Evolutionary conservation across 2,797 vertebrate genomes (phyloP), one percentile per base, ranked within the genome.

Genomic region (Vespertilio murinus): DNA sequence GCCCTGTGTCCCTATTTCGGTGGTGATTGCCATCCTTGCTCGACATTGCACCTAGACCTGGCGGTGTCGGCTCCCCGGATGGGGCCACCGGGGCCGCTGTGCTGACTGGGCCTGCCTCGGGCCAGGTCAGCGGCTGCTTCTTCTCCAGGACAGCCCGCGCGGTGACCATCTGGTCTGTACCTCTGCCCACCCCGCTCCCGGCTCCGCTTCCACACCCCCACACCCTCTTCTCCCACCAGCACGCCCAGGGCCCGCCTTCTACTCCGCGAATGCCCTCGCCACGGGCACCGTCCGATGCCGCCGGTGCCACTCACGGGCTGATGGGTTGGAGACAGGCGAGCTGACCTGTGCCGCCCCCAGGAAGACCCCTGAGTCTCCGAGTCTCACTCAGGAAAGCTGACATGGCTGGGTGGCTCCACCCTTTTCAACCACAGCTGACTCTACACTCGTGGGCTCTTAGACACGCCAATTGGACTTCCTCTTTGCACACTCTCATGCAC

Each of bases 321-420:
- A 25, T 33, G 0, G 2, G 67, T 3, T 6, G 0, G 0, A 0
- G 8, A 49, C 0, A 0, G 4, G 22, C 1, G 23, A 0, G 6
- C 38, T 0, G 18, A 5, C 8, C 67, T 0, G 14, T 0, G 33
- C 33, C 22, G 5, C 7, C 23, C 78, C 1, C 0, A 0, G 1
- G 1, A 38, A 8, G 84, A 7, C 42, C 0, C 6, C 0, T 0
- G 14, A 40, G 5, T 1, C 2, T 14, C 3, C 0, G 4, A 23
- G 0, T 5, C 3, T 42, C 45, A 3, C 38, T 2, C 22, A 0
- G 38, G 17, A 16, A 25, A 5, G 5, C 9, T 5, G 17, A 8
- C 12, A 8, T 5, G 3, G 2, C 70, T 3, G 13, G 47, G 14
- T 0, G n/a, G 28, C 1, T 4, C 47, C 33, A 3, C 42, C 23